Percentiles rank a stretch among this genome's conserved stretches.
Evolutionary conservation across 2,113 vertebrate species (phyloP).

Genomic region (Nothoprocta perdicaria): DNA sequence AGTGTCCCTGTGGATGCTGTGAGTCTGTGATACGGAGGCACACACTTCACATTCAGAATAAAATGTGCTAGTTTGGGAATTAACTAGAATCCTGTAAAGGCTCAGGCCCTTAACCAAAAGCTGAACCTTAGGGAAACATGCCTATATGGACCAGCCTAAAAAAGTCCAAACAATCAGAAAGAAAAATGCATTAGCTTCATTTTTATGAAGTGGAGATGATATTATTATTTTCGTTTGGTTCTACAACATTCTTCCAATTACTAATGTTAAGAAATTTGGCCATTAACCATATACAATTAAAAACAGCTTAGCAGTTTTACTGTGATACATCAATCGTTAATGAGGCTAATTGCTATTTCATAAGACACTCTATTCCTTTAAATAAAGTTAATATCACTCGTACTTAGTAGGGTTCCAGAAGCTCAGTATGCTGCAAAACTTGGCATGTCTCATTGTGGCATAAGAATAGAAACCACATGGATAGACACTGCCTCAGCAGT

Average conservation of each 20-base stretch:
- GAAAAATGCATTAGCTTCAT: constrained; percentile 28
- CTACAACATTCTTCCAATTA: background rate
- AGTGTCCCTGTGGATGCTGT: constrained; percentile 66
- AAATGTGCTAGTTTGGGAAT: constrained; percentile 52
- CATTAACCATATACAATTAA: background rate
- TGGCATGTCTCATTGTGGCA: background rate
- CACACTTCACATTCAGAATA: constrained; percentile 70
- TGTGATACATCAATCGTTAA: background rate
- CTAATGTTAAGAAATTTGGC: background rate
- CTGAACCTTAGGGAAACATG: constrained; percentile 54
- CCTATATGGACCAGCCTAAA: constrained; percentile 46
- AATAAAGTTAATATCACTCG: background rate
- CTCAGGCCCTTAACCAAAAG: constrained; percentile 60
- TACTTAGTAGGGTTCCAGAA: background rate
- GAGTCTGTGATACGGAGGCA: constrained; percentile 68
- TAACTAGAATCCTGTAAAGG: constrained; percentile 56
- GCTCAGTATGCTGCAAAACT: background rate
- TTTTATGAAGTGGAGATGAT: background rate
- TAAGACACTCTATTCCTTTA: background rate
- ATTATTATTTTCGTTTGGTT: background rate
- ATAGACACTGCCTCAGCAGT: background rate
- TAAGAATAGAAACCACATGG: background rate
- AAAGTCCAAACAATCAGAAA: constrained; percentile 55
- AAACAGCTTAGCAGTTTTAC: background rate
- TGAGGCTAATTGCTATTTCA: background rate